Percentiles rank a stretch among this genome's conserved stretches.
Conservation (phyloP, 2,888 invertebrate genomes). For the Leptopilina drosophilae region DNA sequence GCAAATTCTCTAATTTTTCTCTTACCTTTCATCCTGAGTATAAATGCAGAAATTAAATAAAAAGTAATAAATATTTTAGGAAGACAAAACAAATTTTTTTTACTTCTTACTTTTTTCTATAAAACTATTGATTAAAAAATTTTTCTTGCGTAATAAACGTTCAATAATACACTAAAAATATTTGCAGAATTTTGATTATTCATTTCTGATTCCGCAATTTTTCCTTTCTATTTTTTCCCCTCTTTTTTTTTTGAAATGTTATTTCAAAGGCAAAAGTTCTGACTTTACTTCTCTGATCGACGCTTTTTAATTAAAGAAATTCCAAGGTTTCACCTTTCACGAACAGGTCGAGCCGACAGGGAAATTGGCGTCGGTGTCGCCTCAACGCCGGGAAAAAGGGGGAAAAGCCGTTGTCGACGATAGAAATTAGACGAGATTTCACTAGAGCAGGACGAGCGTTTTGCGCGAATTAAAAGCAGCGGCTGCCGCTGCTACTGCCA, state of each 20-base stretch:
- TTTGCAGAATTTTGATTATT: too few species aligned
- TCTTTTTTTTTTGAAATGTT: not conserved
- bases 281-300: constrained; percentile 30
- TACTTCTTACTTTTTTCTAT: too few species aligned
- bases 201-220: too few species aligned
- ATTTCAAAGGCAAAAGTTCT: constrained; percentile 7
- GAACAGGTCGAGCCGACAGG: constrained; percentile 27
- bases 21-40: too few species aligned
- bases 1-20: too few species aligned
- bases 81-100: too few species aligned
- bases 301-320: constrained; percentile 39
- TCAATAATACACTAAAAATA: too few species aligned
- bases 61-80: too few species aligned
- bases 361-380: constrained; percentile 35
- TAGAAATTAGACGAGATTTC: constrained; percentile 63
- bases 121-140: too few species aligned
- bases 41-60: too few species aligned
- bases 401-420: constrained; percentile 35
- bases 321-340: constrained; percentile 32
- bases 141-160: too few species aligned
- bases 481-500: constrained; percentile 47
- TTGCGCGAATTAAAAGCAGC: constrained; percentile 65
- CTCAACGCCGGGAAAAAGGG: constrained; percentile 13
- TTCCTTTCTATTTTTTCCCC: too few species aligned
- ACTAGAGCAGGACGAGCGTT: constrained; percentile 50